These are phyloP conservation scores for Molossus molossus DNA, from an alignment of 2,797 vertebrate genomes.

Conservation along the genomic window DNA sequence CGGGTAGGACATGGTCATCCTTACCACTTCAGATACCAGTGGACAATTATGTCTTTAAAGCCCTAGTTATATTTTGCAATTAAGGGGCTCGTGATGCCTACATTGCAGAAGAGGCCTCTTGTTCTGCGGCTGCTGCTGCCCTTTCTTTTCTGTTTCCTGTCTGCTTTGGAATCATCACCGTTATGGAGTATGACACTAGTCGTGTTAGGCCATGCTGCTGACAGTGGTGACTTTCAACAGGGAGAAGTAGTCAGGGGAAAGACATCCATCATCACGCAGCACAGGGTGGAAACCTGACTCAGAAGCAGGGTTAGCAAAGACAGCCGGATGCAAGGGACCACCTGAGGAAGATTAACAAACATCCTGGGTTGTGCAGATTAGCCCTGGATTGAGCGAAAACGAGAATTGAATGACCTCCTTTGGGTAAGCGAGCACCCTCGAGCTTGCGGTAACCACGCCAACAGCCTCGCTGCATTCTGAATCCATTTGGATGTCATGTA, in stretches of 20 bases:
- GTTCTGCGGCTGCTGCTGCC: slow-evolving; percentile 49
- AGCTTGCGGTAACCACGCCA: slow-evolving; percentile 52
- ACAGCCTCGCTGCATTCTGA: slow-evolving; percentile 64
- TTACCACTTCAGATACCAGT: slow-evolving; percentile 25
- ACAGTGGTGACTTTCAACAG: slow-evolving; percentile 70
- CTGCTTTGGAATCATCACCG: slow-evolving; percentile 58
- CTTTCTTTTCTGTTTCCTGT: slow-evolving; percentile 64
- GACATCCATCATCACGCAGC: slow-evolving; percentile 50
- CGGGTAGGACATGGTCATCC: slow-evolving; percentile 50
- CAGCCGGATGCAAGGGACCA: slow-evolving; percentile 1
- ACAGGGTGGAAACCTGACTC: neutral
- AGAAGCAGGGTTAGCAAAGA: slow-evolving; percentile 38
- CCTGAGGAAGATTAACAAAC: slow-evolving; percentile 59
- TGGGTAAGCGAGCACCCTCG: slow-evolving; percentile 63
- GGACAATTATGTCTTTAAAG: slow-evolving; percentile 61
- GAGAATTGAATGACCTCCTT: slow-evolving; percentile 68
- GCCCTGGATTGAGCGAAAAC: slow-evolving; percentile 46
- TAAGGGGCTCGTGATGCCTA: neutral
- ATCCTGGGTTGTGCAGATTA: slow-evolving; percentile 56
- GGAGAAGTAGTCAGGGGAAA: slow-evolving; percentile 56
- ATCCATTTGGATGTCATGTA: slow-evolving; percentile 56
- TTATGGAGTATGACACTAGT: slow-evolving; percentile 73
- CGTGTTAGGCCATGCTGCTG: slow-evolving; percentile 77
- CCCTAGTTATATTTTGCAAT: neutral
- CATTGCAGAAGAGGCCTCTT: slow-evolving; percentile 26